Percentiles rank a stretch among this genome's conserved stretches.
phyloP scores from a whole-genome alignment of 1,140 invertebrate genomes.

The Pseudomyrmex cubaensis region DNA sequence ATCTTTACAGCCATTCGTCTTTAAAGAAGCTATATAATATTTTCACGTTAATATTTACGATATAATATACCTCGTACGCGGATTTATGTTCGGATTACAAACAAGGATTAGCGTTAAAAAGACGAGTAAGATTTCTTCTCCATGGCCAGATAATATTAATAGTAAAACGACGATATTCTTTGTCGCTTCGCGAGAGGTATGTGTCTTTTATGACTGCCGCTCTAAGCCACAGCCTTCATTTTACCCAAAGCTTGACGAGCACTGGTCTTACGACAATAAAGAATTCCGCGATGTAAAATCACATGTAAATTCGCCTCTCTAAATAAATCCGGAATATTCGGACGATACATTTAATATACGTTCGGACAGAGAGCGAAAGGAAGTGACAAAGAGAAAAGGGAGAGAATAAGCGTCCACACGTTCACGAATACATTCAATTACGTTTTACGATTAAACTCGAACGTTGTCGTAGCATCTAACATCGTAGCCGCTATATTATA shows the following conservation, averaged over 20 bases:
- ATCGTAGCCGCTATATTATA: constrained; percentile 62
- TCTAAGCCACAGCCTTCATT: no score
- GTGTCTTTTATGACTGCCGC: no score
- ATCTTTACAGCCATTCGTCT: constrained; percentile 38
- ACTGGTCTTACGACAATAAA: constrained; percentile 31
- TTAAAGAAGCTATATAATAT: constrained; percentile 6
- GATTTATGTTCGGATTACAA: constrained; percentile 8
- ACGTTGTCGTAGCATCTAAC: constrained; percentile 31
- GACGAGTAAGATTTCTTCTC: not conserved
- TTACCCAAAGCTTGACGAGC: no score
- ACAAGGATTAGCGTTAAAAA: constrained; percentile 19
- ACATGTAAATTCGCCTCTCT: constrained; percentile 32
- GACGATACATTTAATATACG: constrained; percentile 28
- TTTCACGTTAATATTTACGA: not conserved
- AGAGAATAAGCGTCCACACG: constrained; percentile 28
- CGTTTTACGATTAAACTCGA: constrained; percentile 26
- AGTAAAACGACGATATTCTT: constrained; percentile 27
- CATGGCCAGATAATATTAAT: constrained; percentile 6
- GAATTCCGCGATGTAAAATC: constrained; percentile 35
- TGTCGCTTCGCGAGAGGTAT: constrained; percentile 28
- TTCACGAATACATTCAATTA: constrained; percentile 56
- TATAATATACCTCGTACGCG: not conserved
- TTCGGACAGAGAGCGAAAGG: not conserved
- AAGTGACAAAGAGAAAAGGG: constrained; percentile 21
- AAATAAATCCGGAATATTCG: constrained; percentile 16